Percentiles rank a stretch among this genome's conserved stretches.
These are phyloP conservation scores for Phenacoccus solenopsis DNA, from an alignment of 1,140 invertebrate species.

Conservation along the genomic window DNA sequence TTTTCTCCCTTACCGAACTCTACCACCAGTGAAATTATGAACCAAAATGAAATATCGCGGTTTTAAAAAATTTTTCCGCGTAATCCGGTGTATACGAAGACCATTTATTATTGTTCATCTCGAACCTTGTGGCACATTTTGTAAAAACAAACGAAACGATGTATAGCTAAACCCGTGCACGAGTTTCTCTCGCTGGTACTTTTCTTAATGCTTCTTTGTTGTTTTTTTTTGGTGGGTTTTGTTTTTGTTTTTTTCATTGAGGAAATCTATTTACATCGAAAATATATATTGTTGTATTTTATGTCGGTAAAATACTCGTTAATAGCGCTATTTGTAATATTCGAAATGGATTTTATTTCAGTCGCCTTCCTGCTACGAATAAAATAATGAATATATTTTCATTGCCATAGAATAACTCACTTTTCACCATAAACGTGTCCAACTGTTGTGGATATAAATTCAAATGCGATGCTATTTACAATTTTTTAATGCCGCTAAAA, in stretches of 20 bases:
- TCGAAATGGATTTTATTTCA: background rate
- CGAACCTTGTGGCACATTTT: too few relatives aligned
- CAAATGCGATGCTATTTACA: background rate
- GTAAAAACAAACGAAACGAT: background rate
- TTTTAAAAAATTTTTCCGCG: too few relatives aligned
- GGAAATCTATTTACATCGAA: background rate
- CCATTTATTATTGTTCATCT: too few relatives aligned
- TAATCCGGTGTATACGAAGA: too few relatives aligned
- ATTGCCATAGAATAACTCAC: background rate
- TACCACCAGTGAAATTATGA: too few relatives aligned
- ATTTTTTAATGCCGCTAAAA: constrained; percentile 3
- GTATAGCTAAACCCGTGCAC: background rate
- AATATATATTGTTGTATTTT: background rate
- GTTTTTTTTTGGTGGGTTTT: background rate
- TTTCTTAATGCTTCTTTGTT: background rate
- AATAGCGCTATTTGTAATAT: background rate
- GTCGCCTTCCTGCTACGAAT: background rate
- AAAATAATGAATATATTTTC: constrained; percentile 4
- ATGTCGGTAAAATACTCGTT: background rate
- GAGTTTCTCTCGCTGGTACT: background rate
- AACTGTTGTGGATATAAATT: background rate
- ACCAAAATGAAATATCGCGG: too few relatives aligned
- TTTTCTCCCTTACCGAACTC: too few relatives aligned
- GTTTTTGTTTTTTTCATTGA: too few relatives aligned
- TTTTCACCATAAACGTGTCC: background rate